These are phyloP conservation scores for Oscheius sp. DNA, from an alignment of 2,888 invertebrate species.

Conservation along the genomic window DNA sequence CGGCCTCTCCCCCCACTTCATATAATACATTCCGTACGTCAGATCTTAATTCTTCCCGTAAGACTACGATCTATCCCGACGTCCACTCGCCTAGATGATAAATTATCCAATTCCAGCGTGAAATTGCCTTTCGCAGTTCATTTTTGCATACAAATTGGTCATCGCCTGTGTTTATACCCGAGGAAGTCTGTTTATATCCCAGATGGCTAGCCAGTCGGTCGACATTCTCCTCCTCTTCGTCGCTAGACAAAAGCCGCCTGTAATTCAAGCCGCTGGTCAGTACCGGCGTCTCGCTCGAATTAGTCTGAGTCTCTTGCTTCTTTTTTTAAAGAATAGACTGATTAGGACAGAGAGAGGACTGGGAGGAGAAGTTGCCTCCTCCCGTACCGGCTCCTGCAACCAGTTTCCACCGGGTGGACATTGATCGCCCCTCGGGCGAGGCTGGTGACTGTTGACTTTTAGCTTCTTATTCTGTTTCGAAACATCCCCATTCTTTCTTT, in stretches of 20 bases:
- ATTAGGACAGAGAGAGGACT: background rate
- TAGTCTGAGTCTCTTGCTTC: too few relatives aligned
- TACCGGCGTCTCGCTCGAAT: too few relatives aligned
- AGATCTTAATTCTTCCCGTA: background rate
- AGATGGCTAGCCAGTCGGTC: too few relatives aligned
- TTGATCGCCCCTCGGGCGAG: constrained; percentile 7
- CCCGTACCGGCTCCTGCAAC: background rate
- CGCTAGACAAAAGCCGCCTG: too few relatives aligned
- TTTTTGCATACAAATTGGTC: constrained; percentile 17
- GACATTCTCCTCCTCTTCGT: too few relatives aligned
- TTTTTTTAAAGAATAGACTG: background rate
- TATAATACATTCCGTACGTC: background rate
- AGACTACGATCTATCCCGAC: background rate
- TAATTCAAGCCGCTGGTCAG: too few relatives aligned
- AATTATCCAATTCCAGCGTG: constrained; percentile 21
- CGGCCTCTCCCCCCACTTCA: background rate
- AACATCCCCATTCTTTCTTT: background rate
- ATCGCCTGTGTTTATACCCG: background rate
- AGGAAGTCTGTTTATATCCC: background rate
- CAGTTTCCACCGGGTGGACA: constrained; percentile 6
- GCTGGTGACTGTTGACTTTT: background rate
- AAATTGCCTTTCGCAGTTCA: constrained; percentile 11
- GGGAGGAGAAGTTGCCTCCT: constrained; percentile 5
- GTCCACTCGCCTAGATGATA: background rate
- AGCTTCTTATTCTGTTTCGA: background rate